Conservation (phyloP, 1,140 invertebrate genomes). For the Phymastichus coffea region DNA sequence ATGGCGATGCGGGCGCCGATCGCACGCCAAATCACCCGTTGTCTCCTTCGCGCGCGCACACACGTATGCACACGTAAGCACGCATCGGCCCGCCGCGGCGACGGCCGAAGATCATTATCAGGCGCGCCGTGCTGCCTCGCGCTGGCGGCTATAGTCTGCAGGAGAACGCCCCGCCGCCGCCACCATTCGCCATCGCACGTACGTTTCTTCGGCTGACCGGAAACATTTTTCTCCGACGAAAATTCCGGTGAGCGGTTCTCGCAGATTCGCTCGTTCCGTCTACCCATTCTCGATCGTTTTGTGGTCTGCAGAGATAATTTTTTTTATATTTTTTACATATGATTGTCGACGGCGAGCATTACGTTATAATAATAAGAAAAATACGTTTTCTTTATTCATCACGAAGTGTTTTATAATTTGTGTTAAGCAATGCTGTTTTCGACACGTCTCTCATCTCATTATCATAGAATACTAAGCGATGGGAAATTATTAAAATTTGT, state of each 20-base stretch:
- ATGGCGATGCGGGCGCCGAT: slow-evolving; percentile 12
- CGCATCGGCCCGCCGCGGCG: not conserved
- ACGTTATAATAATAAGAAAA: no score
- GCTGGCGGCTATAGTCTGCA: not conserved
- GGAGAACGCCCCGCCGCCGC: not conserved
- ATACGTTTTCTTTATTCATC: no score
- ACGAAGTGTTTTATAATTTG: no score
- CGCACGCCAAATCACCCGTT: not conserved
- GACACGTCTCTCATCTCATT: no score
- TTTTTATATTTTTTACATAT: not conserved
- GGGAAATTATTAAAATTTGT: no score
- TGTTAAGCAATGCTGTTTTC: no score
- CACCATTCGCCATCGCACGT: not conserved
- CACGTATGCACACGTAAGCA: not conserved
- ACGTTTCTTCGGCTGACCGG: not conserved
- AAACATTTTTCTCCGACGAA: slow-evolving; percentile 17
- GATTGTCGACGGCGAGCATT: not conserved
- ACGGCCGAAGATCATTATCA: slow-evolving; percentile 7
- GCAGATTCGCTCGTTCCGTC: no score
- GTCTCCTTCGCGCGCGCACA: not conserved
- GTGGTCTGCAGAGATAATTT: no score
- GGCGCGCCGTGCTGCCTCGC: not conserved
- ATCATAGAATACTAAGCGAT: no score
- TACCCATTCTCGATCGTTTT: no score
- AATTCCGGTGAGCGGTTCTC: slow-evolving; percentile 22